Conservation (phyloP, 2,113 vertebrate genomes). For the Aphyosemion australe region DNA sequence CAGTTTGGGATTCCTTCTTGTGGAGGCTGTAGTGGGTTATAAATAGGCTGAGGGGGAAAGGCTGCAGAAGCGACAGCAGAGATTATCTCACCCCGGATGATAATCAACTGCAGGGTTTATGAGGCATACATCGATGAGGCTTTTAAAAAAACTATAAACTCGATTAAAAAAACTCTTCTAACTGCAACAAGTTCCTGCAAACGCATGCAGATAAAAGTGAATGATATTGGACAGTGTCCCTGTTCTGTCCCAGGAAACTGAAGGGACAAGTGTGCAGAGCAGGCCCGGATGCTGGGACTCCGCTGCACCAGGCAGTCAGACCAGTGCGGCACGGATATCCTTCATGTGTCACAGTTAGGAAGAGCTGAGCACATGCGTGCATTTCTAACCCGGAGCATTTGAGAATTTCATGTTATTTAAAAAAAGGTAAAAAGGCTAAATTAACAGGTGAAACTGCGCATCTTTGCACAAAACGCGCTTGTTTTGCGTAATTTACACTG, state of each 20-base stretch:
- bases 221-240: slow-evolving; percentile 37
- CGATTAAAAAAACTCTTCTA: not conserved
- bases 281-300: slow-evolving; percentile 59
- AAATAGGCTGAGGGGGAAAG: slow-evolving; percentile 43
- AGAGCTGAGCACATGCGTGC: not conserved
- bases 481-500: not conserved
- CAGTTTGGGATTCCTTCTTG: slow-evolving; percentile 28
- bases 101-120: slow-evolving; percentile 40
- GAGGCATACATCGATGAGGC: slow-evolving; percentile 27
- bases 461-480: not conserved
- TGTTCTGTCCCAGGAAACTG: slow-evolving; percentile 35
- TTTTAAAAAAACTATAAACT: not conserved
- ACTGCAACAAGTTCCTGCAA: not conserved
- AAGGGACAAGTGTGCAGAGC: slow-evolving; percentile 31
- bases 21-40: slow-evolving; percentile 30
- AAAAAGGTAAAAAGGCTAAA: not conserved
- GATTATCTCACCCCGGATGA: slow-evolving; percentile 56
- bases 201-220: not conserved
- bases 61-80: slow-evolving; percentile 35
- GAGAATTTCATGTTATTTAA: not conserved
- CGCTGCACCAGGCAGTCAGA: slow-evolving; percentile 40
- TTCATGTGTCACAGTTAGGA: not conserved
- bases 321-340: slow-evolving; percentile 39
- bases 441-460: slow-evolving; percentile 48
- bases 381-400: not conserved